Percentiles rank a stretch among this genome's conserved stretches.
Evolutionary conservation across 2,888 invertebrate genomes (phyloP).

Genomic region (Ochlodes sylvanus): DNA sequence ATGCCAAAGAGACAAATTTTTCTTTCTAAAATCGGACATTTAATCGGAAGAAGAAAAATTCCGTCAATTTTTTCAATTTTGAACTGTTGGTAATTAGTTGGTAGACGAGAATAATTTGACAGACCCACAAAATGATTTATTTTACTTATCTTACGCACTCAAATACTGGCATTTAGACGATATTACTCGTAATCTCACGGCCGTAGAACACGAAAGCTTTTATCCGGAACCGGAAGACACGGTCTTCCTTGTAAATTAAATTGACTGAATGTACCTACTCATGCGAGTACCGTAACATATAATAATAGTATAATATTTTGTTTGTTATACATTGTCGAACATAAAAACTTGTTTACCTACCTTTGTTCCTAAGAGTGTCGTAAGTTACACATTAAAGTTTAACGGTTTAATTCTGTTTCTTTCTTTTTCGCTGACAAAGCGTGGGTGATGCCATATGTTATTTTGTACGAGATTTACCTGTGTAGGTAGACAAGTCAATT

Average conservation of each 20-base stretch:
- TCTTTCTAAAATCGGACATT: no score
- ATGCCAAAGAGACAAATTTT: no score
- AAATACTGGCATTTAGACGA: background rate
- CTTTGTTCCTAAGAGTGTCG: background rate
- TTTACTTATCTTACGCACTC: background rate
- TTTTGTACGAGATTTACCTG: no score
- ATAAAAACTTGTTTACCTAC: background rate
- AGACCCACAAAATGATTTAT: background rate
- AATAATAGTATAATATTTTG: no score
- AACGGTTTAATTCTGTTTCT: no score
- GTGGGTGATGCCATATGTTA: no score
- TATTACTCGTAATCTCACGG: background rate
- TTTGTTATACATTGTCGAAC: background rate
- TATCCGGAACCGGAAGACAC: background rate
- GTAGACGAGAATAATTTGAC: background rate
- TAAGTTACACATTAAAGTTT: background rate
- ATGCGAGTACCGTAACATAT: background rate
- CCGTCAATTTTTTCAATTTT: no score
- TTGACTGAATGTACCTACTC: background rate
- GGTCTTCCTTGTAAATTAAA: conserved; percentile 4
- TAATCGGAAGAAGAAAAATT: no score
- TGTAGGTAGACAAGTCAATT: no score
- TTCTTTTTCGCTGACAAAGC: no score
- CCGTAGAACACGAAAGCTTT: background rate
- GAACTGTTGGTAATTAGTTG: no score